Evolutionary conservation across 2,797 vertebrate genomes (phyloP), one percentile per base, ranked within the genome.

Genomic region (Enteromius afrohamiltoni): DNA sequence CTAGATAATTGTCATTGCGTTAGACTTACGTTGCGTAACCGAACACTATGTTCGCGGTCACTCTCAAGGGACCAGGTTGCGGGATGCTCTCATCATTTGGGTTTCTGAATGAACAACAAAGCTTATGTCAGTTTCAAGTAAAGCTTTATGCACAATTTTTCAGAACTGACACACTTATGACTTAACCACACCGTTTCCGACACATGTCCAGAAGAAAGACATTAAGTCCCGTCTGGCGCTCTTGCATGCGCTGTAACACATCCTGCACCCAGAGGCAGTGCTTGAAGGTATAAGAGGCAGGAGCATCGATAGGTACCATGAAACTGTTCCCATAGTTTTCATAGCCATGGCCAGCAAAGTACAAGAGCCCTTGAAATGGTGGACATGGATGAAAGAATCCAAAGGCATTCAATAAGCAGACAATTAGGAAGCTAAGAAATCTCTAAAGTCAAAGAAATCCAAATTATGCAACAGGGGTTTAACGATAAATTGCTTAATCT

Each of bases 311-410:
- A 76, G 96, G 96, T 79, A 97, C 95, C 96, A 97, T 96, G 89
- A 97, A 97, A 88, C 96, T 97, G 93, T 96, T 97, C 69, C 96
- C 96, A 0, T 93, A 97, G 82, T 97, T 97, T 88, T 97, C 96
- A 42, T 96, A 96, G 82, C 96, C 96, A 0, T 97, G 96, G 58
- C 96, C 96, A 0, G 96, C 96, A 0, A 95, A 97, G 91, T 97
- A 97, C n/a, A 97, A 92, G 89, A 97, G 89, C 74, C 96, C 96
- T 97, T 91, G 19, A 77, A 37, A 53, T 71, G 1, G 0, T 0
- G 67, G 47, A 45, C 10, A 85, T n/a, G 5, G 9, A 86, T 58
- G 3, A 83, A 40, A 74, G n/a, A 2, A 64, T n/a, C 4, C 3
- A 55, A 79, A 34, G 29, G 68, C 1, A 21, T 62, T 64, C 7